phyloP scores from a whole-genome alignment of 2,888 invertebrate genomes.

The Elgonia sp. region DNA sequence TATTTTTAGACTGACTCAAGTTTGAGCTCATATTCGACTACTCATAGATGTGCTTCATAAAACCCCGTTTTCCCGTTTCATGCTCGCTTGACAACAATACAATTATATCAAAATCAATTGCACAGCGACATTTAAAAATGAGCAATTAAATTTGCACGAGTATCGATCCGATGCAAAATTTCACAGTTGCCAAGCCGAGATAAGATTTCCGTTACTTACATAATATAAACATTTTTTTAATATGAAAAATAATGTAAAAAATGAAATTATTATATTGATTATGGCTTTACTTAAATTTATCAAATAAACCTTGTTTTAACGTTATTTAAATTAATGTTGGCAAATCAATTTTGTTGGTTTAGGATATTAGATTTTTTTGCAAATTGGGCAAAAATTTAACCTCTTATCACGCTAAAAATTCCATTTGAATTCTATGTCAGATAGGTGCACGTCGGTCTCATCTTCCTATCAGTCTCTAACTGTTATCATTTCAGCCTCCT shows the following conservation, averaged over 20 bases:
- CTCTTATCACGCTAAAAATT: conserved; percentile 20
- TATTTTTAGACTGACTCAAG: conserved; percentile 62
- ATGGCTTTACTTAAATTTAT: no score
- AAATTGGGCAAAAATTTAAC: no score
- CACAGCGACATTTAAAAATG: conserved; percentile 53
- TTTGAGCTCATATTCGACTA: conserved; percentile 51
- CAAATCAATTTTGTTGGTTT: not conserved
- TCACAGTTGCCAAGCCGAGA: conserved; percentile 52
- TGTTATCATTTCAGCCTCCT: conserved; percentile 63
- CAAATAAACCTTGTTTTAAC: no score
- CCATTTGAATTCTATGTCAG: conserved; percentile 26
- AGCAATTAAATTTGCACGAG: conserved; percentile 60
- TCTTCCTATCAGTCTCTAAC: conserved; percentile 39
- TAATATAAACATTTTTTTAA: conserved; percentile 3
- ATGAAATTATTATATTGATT: no score
- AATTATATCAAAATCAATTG: conserved; percentile 55
- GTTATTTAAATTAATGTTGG: not conserved
- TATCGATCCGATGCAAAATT: conserved; percentile 61
- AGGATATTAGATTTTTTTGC: no score
- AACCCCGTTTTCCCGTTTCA: conserved; percentile 31
- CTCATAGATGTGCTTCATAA: conserved; percentile 23
- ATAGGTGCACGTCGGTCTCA: conserved; percentile 47
- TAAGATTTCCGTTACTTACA: conserved; percentile 49
- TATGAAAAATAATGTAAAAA: not conserved
- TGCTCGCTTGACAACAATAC: conserved; percentile 59